These are phyloP conservation scores for Alouatta palliata DNA, from an alignment of 2,113 vertebrate species.

Conservation along the genomic window DNA sequence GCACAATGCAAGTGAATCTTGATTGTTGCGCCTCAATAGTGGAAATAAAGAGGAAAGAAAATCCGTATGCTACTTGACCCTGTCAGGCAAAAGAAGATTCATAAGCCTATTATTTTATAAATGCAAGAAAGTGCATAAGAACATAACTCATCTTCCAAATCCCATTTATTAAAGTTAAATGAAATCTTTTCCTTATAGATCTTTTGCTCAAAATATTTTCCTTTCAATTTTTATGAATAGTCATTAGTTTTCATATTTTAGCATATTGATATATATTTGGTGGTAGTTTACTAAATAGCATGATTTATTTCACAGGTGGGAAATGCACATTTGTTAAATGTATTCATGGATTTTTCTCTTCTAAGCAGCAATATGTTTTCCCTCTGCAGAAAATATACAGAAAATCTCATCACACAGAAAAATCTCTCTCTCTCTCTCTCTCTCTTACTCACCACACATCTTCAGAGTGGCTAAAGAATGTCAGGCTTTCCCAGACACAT, in stretches of 20 bases:
- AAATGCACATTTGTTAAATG: slow-evolving; percentile 60
- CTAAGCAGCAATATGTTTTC: slow-evolving; percentile 59
- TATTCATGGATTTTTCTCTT: slow-evolving; percentile 67
- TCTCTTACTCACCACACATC: not conserved
- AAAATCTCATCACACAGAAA: slow-evolving; percentile 57
- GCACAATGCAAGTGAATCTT: slow-evolving; percentile 68
- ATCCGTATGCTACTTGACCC: slow-evolving; percentile 50
- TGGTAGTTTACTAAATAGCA: slow-evolving; percentile 69
- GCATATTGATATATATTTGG: slow-evolving; percentile 69
- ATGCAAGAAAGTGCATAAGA: slow-evolving; percentile 48
- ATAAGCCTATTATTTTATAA: slow-evolving; percentile 61
- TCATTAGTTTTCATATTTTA: slow-evolving; percentile 74
- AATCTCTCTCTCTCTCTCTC: slow-evolving; percentile 48
- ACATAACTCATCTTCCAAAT: slow-evolving; percentile 60
- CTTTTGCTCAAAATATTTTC: slow-evolving; percentile 65
- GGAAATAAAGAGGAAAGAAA: slow-evolving; percentile 61
- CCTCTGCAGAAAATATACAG: slow-evolving; percentile 46
- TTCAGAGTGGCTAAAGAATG: slow-evolving; percentile 51
- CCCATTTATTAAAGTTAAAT: slow-evolving; percentile 68
- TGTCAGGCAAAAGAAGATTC: slow-evolving; percentile 60
- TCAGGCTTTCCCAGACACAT: slow-evolving; percentile 59
- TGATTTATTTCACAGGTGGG: slow-evolving; percentile 69
- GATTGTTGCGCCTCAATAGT: slow-evolving; percentile 17
- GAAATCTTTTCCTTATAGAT: slow-evolving; percentile 70
- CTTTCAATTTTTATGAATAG: slow-evolving; percentile 68